Base-by-base conservation (phyloP, 1,140 invertebrate species). In the Drosophila sp. region DNA sequence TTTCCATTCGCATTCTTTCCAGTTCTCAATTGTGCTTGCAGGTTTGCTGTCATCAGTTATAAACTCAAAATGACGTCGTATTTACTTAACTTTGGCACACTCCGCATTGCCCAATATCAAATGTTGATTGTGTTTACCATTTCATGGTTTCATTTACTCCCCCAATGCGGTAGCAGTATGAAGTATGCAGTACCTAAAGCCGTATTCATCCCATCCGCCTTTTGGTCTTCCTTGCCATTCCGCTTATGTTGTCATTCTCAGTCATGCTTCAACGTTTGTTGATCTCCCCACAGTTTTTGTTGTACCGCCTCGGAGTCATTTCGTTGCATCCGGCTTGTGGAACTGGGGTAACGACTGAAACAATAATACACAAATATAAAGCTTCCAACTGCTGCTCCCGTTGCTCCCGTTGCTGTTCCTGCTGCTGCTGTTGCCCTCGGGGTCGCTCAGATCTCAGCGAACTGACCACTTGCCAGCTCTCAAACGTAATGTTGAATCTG, bases 71-170 rank as follows among this genome's bases (percentile, higher is more conserved):
- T 69, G 58, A 61, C 50, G 61, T 48, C 25, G 27, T 75, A 61
- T 78, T 78, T 76, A 58, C 57, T 78, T 73, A 73, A 67, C 74
- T 63, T 58, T 72, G 69, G 56, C 76, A 76, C 70, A 72, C 70
- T 59, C 70, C 70, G 63, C 53, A 61, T 61, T 69, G 71, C 41
- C 29, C 64, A 61, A 78, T 78, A 78, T 76, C 72, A 76, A 78
- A 76, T 78, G 76, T 73, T 79, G 77, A 73, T 73, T 79, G 70
- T 79, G 65, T 77, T 79, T 77, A 77, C 74, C 74, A 77, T 77
- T 79, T 79, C 77, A 79, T 79, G 74, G 77, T 79, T 77, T 79
- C 77, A 74, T 76, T 79, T 74, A 79, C 69, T 48, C 36, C 41
- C 41, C 14, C 14, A n/a, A 50, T 25, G 29, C 51, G n/a, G n/a